Evolutionary conservation across 2,888 invertebrate species (phyloP), one percentile per base, ranked within the genome.

Genomic region (Homarus gammarus): DNA sequence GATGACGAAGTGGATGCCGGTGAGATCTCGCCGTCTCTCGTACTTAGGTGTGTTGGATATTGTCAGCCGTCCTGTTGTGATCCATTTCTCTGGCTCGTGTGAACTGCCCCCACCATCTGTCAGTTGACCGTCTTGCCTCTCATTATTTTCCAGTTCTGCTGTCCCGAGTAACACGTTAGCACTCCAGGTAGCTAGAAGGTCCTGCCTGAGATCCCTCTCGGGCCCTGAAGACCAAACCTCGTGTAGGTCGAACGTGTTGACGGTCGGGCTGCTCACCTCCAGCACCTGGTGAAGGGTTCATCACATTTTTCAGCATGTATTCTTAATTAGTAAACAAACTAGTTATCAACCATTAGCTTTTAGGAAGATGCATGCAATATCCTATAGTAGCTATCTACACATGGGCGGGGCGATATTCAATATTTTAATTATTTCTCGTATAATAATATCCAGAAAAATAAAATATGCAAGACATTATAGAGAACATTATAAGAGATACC

Each of bases 1-100:
- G 75, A 85, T 64, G 38, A 85, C 51, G 75, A 90, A 90, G 75
- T 90, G 89, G 12, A 90, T 75, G 31, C 82, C 89, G 27, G 75
- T 75, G 2, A 90, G 72, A 38, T 90, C 77, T 31, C 49, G 40
- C 31, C 89, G 51, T 36, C 85, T 56, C 31, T 81, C 77, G 64
- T 90, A 85, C 82, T 85, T 84, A 33, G 83, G n/a, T 36, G 31
- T 78, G 15, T 40, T 40, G 61, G 40, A 72, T 15, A 84, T 36
- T 27, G 40, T 40, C 36, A 87, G 84, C 36, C 85, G 77, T 61
- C 33, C 68, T 22, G 56, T 22, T n/a, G n/a, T 22, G 70, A 70
- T 51, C 36, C 2, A 18, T 12, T 22, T 40, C 8, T 70, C 36
- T 15, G 33, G 15, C 31, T 78, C 78, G 33, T 1, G 18, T 8